Evolutionary conservation across 2,797 vertebrate genomes (phyloP).

Genomic region (Champsocephalus gunnari): DNA sequence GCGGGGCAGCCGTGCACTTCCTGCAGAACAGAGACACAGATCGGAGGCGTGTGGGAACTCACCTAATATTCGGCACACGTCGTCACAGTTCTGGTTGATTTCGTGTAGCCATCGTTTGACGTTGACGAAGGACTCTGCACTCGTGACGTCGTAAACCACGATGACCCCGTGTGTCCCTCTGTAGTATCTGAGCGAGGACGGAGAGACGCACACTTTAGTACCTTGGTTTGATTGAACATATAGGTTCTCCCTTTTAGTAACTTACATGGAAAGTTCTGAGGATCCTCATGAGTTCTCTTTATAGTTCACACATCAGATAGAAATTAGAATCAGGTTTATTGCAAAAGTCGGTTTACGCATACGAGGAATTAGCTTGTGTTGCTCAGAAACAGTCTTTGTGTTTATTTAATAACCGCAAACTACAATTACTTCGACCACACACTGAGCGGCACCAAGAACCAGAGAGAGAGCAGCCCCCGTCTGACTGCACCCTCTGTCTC

Average conservation of each 20-base stretch:
- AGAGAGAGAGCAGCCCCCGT: constrained; percentile 38
- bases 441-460: constrained; percentile 23
- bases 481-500: constrained; percentile 57
- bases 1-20: no score
- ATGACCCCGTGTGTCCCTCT: constrained; percentile 98
- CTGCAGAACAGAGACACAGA: no score
- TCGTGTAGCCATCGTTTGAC: constrained; percentile 99
- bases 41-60: constrained; percentile 36
- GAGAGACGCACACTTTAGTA: not conserved
- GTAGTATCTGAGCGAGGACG: constrained; percentile 90
- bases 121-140: constrained; percentile 99
- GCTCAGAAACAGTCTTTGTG: no score
- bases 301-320: no score
- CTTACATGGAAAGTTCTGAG: no score
- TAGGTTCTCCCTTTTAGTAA: no score
- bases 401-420: no score
- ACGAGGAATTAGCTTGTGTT: no score
- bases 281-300: no score
- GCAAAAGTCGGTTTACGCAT: no score
- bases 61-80: constrained; percentile 99
- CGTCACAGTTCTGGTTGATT: constrained; percentile 99
- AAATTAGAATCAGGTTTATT: no score
- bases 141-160: constrained; percentile 98
- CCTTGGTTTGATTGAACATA: no score
- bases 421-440: not conserved